Percentiles rank a stretch among this genome's conserved stretches.
Evolutionary conservation across 2,113 vertebrate species (phyloP).

Genomic region (Phalacrocorax pelagicus): DNA sequence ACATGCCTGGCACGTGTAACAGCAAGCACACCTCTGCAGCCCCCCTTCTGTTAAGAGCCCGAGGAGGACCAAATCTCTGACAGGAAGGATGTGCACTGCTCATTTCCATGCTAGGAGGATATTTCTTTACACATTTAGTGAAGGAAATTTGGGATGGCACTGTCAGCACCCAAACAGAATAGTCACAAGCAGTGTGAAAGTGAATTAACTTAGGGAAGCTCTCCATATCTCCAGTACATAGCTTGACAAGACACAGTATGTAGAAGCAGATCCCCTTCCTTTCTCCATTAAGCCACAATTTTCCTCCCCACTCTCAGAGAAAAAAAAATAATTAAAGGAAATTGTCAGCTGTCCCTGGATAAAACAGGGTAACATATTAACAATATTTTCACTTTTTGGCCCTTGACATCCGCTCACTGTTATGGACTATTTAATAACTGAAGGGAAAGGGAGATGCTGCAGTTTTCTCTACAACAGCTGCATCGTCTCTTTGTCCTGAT

Average conservation of each 20-base stretch:
- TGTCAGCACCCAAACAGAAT: neutral
- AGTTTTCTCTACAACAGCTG: neutral
- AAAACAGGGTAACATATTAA: neutral
- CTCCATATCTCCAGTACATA: neutral
- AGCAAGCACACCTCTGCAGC: neutral
- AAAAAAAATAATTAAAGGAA: neutral
- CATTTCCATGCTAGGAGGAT: neutral
- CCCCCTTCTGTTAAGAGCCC: neutral
- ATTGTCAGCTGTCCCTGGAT: neutral
- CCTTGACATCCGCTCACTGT: neutral
- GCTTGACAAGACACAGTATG: neutral
- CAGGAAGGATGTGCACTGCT: too few relatives aligned
- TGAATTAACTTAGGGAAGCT: neutral
- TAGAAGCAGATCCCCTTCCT: neutral
- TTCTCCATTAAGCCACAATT: neutral
- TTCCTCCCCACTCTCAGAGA: neutral
- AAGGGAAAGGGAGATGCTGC: neutral
- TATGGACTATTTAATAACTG: neutral
- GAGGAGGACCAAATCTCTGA: accelerated
- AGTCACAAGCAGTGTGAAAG: neutral
- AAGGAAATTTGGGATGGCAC: neutral
- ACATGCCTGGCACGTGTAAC: accelerated
- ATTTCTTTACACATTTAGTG: neutral
- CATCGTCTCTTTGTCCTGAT: neutral
- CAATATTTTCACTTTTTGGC: neutral